phyloP scores from a whole-genome alignment of 2,888 invertebrate genomes.

The Drosophila mulleri region DNA sequence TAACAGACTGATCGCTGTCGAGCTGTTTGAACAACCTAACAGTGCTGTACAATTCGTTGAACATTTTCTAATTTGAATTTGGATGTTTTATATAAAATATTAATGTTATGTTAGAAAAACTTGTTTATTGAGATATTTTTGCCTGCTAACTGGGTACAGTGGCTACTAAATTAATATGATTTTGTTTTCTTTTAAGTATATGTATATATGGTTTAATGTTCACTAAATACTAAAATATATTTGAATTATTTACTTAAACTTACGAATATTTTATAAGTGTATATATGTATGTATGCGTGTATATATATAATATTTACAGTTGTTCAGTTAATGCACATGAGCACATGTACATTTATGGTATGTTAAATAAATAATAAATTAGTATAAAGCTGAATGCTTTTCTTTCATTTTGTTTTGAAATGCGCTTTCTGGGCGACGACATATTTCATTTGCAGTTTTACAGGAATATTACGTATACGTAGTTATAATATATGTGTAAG shows the following conservation, averaged over 20 bases:
- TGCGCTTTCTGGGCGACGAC: constrained; percentile 78
- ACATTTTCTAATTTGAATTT: neutral
- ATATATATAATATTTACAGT: constrained; percentile 57
- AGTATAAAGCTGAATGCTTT: constrained; percentile 54
- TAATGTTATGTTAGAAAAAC: constrained; percentile 65
- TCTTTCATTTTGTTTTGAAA: constrained; percentile 48
- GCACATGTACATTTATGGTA: constrained; percentile 53
- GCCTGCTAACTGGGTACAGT: constrained; percentile 66
- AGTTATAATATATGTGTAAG: constrained; percentile 20
- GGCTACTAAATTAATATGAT: constrained; percentile 51
- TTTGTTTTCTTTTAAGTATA: constrained; percentile 44
- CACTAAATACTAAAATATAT: constrained; percentile 54
- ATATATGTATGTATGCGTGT: neutral
- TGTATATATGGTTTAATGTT: constrained; percentile 54
- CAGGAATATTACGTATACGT: constrained; percentile 60
- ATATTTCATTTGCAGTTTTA: constrained; percentile 49
- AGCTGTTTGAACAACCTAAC: neutral
- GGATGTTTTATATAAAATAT: neutral
- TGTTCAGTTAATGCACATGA: constrained; percentile 45
- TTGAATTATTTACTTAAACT: constrained; percentile 39
- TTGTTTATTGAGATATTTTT: constrained; percentile 73
- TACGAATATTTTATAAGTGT: constrained; percentile 26
- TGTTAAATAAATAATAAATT: constrained; percentile 76
- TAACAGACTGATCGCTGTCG: constrained; percentile 15
- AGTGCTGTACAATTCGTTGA: neutral